Conservation (phyloP, 2,888 invertebrate genomes). For the Tenthredo notha region DNA sequence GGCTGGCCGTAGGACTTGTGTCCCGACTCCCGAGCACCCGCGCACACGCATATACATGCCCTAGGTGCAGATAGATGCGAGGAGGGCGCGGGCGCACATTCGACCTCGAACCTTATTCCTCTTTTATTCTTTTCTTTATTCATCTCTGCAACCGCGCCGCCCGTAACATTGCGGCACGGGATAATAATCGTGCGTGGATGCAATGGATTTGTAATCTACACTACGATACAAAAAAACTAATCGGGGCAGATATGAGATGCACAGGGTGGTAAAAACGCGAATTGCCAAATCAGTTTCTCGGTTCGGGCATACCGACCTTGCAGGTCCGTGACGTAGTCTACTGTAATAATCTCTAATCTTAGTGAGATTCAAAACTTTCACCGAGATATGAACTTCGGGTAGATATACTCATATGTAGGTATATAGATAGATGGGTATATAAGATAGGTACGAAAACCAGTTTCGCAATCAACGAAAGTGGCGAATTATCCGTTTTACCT, state of each 20-base stretch:
- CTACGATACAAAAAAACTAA: background rate
- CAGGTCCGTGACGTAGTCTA: constrained; percentile 4
- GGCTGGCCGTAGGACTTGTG: constrained; percentile 17
- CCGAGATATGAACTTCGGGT: constrained; percentile 8
- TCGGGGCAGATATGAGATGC: background rate
- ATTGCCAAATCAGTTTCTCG: constrained; percentile 34
- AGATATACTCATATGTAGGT: background rate
- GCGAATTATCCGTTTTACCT: constrained; percentile 14
- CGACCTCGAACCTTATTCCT: constrained; percentile 54
- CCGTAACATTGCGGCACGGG: constrained; percentile 33
- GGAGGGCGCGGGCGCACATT: constrained; percentile 36
- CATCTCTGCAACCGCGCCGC: constrained; percentile 26
- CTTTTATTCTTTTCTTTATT: constrained; percentile 42
- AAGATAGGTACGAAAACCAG: background rate
- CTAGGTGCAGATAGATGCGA: constrained; percentile 37
- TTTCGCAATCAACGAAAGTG: constrained; percentile 36
- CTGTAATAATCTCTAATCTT: constrained; percentile 23
- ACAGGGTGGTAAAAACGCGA: background rate
- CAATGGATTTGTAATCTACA: background rate
- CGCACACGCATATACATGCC: background rate
- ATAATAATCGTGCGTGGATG: constrained; percentile 20
- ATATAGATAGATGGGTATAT: background rate
- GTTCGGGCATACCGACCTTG: constrained; percentile 30
- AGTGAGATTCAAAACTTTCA: constrained; percentile 36
- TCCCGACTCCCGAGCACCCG: background rate